Conservation (phyloP, 2,797 vertebrate species). For the Catharus ustulatus region DNA sequence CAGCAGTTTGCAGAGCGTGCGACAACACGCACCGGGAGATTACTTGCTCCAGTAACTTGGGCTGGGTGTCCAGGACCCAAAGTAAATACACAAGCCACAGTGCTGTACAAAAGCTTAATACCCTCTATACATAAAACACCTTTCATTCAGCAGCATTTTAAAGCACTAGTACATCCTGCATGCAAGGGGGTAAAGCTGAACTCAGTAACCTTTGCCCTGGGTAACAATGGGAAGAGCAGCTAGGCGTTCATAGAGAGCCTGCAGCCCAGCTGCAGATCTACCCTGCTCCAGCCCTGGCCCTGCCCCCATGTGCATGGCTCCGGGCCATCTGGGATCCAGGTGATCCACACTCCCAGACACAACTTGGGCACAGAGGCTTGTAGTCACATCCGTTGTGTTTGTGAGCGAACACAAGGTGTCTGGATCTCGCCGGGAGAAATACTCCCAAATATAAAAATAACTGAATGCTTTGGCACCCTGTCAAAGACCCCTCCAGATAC, state of each 20-base stretch:
- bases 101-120: conserved; percentile 36
- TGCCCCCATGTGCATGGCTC: accelerated
- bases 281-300: not conserved
- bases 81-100: not conserved
- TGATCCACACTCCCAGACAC: not conserved
- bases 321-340: not conserved
- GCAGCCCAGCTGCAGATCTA: not conserved
- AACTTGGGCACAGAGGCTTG: not conserved
- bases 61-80: conserved; percentile 48
- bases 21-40: conserved; percentile 50
- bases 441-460: not conserved
- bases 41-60: conserved; percentile 54
- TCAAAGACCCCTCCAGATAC: not conserved
- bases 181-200: not conserved
- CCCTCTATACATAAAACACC: conserved; percentile 7
- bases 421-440: not conserved
- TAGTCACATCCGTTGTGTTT: not conserved
- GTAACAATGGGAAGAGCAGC: not conserved
- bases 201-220: not conserved
- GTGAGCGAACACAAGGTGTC: not conserved
- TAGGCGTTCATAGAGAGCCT: not conserved
- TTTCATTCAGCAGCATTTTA: conserved; percentile 16
- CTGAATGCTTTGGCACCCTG: not conserved
- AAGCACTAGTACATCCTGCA: not conserved
- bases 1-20: not conserved